Percentiles rank a stretch among this genome's conserved stretches.
These are phyloP conservation scores for Peromyscus nudipes DNA, from an alignment of 2,797 vertebrate species.

Conservation along the genomic window DNA sequence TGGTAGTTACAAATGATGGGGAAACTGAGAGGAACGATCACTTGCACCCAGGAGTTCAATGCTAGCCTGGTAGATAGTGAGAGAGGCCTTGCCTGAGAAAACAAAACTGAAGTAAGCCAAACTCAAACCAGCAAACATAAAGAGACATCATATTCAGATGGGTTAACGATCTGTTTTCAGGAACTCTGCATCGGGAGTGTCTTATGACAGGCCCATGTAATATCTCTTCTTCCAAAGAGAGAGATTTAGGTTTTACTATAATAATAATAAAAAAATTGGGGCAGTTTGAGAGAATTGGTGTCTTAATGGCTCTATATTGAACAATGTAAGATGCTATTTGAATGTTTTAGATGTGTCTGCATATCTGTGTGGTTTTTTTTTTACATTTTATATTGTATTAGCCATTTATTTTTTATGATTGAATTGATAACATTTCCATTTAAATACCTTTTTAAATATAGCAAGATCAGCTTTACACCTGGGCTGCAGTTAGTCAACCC, in stretches of 20 bases:
- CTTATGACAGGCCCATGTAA: neutral
- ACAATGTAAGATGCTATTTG: neutral
- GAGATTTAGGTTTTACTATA: neutral
- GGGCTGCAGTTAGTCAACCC: conserved; percentile 96
- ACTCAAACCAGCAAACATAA: neutral
- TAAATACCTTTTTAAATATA: conserved; percentile 80
- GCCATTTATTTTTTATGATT: neutral
- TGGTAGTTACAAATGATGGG: neutral
- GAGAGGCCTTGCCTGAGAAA: neutral
- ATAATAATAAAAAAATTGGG: neutral
- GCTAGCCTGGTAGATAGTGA: neutral
- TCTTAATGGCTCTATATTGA: neutral
- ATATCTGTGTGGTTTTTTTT: neutral
- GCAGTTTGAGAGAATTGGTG: neutral
- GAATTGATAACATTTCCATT: conserved; percentile 39
- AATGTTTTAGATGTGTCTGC: neutral
- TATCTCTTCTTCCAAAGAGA: neutral
- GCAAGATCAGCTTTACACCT: conserved; percentile 97
- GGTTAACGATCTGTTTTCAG: neutral
- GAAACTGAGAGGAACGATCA: neutral
- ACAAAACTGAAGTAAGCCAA: neutral
- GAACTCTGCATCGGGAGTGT: neutral
- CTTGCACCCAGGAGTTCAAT: neutral
- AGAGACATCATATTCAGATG: conserved; percentile 39
- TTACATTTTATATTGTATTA: neutral